Conservation (phyloP, 92 coral and sea anemone species). For the Paramuricea clavata region DNA sequence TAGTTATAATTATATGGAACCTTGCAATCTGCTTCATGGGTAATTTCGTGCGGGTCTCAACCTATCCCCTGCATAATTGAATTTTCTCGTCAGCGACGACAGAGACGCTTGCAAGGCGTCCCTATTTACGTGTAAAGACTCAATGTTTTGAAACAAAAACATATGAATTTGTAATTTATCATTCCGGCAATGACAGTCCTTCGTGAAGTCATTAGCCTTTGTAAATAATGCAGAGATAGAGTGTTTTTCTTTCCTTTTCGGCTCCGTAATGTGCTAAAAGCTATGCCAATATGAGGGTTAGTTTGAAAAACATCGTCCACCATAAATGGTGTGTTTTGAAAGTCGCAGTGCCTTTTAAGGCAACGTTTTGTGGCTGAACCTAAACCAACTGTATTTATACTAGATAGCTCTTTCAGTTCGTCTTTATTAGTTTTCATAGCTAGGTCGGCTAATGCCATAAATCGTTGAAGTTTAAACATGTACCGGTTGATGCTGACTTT, state of each 20-base stretch:
- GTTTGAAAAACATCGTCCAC: neutral
- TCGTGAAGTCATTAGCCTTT: neutral
- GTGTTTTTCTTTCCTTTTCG: conserved; percentile 10
- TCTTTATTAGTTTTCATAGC: no score
- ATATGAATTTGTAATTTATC: conserved; percentile 24
- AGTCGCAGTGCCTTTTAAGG: neutral
- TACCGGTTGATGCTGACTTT: no score
- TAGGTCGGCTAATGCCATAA: no score
- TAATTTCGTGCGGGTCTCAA: neutral
- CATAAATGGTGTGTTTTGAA: neutral
- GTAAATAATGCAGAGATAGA: conserved; percentile 3
- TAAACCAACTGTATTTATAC: no score
- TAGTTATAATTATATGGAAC: neutral
- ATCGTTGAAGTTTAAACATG: no score
- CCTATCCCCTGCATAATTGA: conserved; percentile 7
- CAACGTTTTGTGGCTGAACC: no score
- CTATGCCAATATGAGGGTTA: conserved; percentile 1
- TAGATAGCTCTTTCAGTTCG: no score
- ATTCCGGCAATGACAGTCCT: neutral
- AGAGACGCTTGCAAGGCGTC: conserved; percentile 1
- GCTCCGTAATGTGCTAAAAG: neutral
- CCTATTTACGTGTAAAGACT: conserved; percentile 37
- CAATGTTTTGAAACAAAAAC: neutral
- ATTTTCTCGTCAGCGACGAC: neutral
- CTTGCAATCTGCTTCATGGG: neutral